Evolutionary conservation across 2,113 vertebrate genomes (phyloP).

Genomic region (Gila orcuttii): DNA sequence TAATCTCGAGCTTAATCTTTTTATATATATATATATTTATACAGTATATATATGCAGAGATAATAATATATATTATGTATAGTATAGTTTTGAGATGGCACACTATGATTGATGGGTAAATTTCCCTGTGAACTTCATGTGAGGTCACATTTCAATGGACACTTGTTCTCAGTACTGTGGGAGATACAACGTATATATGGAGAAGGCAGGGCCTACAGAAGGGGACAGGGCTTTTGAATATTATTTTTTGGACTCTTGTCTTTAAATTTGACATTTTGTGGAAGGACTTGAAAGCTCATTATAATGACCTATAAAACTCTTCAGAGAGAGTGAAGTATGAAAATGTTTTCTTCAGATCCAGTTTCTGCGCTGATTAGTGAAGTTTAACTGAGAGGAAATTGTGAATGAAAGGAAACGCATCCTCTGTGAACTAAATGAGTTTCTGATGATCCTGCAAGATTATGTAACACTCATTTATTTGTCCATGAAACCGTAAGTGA

Average conservation of each 20-base stretch:
- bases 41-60: too few relatives aligned
- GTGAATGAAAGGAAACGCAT: neutral
- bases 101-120: neutral
- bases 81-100: neutral
- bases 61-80: too few relatives aligned
- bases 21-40: neutral
- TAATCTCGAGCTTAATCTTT: too few relatives aligned
- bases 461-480: neutral
- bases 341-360: neutral
- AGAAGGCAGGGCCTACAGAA: neutral
- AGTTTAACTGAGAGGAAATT: neutral
- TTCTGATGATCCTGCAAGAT: neutral
- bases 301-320: neutral
- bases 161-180: neutral
- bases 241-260: neutral
- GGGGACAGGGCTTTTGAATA: neutral
- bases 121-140: neutral
- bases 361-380: neutral
- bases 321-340: neutral
- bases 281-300: neutral
- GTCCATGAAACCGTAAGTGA: neutral
- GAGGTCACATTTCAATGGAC: neutral
- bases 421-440: neutral
- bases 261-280: neutral
- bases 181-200: neutral